Conservation (phyloP, 2,797 vertebrate species). For the Notamacropus eugenii region DNA sequence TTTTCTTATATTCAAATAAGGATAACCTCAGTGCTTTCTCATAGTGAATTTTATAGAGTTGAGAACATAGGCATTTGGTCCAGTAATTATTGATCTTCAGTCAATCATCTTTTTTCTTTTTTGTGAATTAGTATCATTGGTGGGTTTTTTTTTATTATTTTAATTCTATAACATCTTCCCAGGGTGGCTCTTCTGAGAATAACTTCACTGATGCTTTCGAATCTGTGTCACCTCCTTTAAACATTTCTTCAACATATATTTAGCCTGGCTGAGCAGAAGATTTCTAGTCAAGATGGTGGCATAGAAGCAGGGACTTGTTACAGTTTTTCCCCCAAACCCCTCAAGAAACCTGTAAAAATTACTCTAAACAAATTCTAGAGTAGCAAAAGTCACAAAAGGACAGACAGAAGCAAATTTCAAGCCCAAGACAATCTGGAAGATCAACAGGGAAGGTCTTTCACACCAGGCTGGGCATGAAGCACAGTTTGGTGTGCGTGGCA, state of each 20-base stretch:
- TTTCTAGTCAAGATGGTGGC: too few relatives aligned
- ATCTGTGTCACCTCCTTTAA: neutral
- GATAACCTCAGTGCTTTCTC: neutral
- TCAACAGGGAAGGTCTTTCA: too few relatives aligned
- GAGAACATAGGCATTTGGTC: neutral
- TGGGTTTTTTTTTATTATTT: neutral
- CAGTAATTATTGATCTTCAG: neutral
- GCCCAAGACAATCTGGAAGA: too few relatives aligned
- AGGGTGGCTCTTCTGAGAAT: neutral
- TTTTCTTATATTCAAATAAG: neutral
- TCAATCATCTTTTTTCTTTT: neutral
- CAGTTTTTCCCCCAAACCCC: too few relatives aligned
- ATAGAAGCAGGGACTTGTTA: too few relatives aligned
- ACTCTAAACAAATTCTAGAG: too few relatives aligned
- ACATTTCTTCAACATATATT: neutral
- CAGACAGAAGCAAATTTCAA: too few relatives aligned
- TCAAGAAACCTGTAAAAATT: too few relatives aligned
- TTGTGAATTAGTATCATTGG: neutral
- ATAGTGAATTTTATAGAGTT: neutral
- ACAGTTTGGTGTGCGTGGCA: too few relatives aligned
- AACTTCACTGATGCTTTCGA: neutral
- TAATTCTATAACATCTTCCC: neutral
- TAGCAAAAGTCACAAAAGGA: too few relatives aligned
- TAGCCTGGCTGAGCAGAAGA: neutral
- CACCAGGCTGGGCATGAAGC: too few relatives aligned